Base-by-base conservation (phyloP, 2,888 invertebrate genomes). In the Epinotia nisella region DNA sequence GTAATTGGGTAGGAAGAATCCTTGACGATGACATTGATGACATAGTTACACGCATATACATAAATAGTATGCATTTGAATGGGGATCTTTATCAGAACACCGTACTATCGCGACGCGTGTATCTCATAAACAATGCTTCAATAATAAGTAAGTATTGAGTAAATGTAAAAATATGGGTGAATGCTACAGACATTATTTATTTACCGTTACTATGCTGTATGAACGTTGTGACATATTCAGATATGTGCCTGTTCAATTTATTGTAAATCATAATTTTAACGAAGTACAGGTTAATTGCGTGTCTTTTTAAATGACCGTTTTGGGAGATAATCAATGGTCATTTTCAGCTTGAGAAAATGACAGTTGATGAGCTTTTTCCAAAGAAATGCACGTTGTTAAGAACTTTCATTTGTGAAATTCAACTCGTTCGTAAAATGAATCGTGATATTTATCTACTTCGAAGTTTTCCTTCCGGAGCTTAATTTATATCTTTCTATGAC, bases 31-130 rank as follows among this genome's bases (percentile, higher is more conserved):
- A n/a, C 21, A 45, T 24, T 49, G 62, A 24, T 62, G 21, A n/a
- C 21, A 45, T 24, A 21, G 49, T 45, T 21, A 41, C 39, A 5
- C 49, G 15, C 5, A 29, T 49, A 11, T n/a, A 53, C 24, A 59
- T 53, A 71, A 35, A 64, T 10, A 49, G 35, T 49, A 66, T 55
- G 59, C 61, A 66, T 71, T 66, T 60, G 45, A 71, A 71, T 61
- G 45, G 45, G 17, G 67, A 67, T 67, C 71, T 13, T n/a, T 49
- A 49, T 51, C 49, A 49, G 24, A 49, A 9, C 1, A 15, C 21
- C 62, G n/a, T 29, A 11, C 29, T 24, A 15, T 19, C 7, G 24
- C 17, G 4, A 29, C 51, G 49, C 17, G 21, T 64, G 49, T 24
- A 49, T 49, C 10, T 29, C 11, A 15, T 15, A 58, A 58, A 58